phyloP scores from a whole-genome alignment of 2,113 vertebrate genomes.

The Brevimyrus niger region DNA sequence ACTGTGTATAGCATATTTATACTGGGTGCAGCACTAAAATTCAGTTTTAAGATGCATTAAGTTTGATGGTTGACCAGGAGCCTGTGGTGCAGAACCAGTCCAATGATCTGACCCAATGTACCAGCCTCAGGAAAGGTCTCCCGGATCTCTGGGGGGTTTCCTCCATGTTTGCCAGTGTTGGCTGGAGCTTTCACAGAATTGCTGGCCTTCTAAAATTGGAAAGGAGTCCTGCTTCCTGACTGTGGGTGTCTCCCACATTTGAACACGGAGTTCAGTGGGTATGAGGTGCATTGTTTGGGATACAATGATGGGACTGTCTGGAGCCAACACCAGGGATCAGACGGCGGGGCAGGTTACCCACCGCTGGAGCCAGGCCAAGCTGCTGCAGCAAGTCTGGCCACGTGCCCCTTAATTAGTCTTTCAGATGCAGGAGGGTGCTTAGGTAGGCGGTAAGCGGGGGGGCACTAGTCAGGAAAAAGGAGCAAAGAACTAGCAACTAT shows the following conservation, averaged over 20 bases:
- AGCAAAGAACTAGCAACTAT: background rate
- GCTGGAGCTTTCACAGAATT: constrained; percentile 37
- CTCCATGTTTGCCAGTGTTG: constrained; percentile 46
- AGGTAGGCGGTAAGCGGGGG: background rate
- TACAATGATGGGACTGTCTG: constrained; percentile 71
- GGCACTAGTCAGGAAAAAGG: background rate
- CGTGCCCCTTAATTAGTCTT: constrained; percentile 5
- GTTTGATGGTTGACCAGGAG: background rate
- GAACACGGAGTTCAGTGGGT: constrained; percentile 62
- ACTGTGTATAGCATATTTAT: background rate
- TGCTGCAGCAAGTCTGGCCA: constrained; percentile 29
- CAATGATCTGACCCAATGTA: background rate
- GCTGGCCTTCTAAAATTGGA: constrained; percentile 55
- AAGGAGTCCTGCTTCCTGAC: constrained; percentile 62
- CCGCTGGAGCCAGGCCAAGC: constrained; percentile 54
- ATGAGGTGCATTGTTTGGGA: constrained; percentile 70
- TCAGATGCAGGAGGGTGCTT: background rate
- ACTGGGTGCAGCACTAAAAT: background rate
- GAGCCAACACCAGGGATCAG: constrained; percentile 66
- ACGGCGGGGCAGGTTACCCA: constrained; percentile 56
- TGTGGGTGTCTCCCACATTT: constrained; percentile 62
- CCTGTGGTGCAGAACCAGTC: background rate
- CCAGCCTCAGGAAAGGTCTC: constrained; percentile 16
- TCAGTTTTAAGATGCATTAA: background rate
- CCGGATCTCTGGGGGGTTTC: background rate